Evolutionary conservation across 2,888 invertebrate species (phyloP).

Genomic region (Nomada flava): DNA sequence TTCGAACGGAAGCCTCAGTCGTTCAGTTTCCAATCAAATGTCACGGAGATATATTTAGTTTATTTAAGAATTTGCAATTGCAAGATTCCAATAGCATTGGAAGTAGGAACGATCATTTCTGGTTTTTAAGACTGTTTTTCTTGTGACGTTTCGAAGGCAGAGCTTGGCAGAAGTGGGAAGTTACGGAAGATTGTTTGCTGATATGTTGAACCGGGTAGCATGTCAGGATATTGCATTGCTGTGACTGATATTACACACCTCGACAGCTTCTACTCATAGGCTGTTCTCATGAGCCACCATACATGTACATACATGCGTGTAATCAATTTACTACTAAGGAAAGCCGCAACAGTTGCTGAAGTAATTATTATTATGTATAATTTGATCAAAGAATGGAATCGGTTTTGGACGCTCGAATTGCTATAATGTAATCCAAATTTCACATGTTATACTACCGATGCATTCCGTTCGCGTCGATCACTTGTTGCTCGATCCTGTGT

Average conservation of each 20-base stretch:
- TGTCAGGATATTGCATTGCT: conserved; percentile 16
- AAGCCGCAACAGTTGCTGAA: background rate
- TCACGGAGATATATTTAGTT: no score
- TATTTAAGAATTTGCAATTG: no score
- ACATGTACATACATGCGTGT: no score
- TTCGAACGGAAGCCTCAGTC: no score
- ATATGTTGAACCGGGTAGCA: conserved; percentile 4
- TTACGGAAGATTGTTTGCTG: background rate
- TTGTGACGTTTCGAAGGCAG: background rate
- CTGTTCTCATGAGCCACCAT: background rate
- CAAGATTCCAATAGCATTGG: no score
- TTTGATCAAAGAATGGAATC: no score
- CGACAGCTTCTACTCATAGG: background rate
- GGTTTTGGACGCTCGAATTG: background rate
- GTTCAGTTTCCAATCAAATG: no score
- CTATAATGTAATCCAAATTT: background rate
- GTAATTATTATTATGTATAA: background rate
- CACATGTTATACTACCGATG: conserved; percentile 57
- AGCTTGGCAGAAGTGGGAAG: background rate
- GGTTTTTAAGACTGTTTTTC: no score
- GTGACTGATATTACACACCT: conserved; percentile 29
- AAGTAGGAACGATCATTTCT: no score
- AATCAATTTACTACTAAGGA: no score
- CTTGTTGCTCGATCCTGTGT: conserved; percentile 70
- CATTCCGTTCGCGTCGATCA: conserved; percentile 63